Percentiles rank a stretch among this genome's conserved stretches.
phyloP scores from a whole-genome alignment of 2,113 vertebrate species.

The Reinhardtius hippoglossoides region DNA sequence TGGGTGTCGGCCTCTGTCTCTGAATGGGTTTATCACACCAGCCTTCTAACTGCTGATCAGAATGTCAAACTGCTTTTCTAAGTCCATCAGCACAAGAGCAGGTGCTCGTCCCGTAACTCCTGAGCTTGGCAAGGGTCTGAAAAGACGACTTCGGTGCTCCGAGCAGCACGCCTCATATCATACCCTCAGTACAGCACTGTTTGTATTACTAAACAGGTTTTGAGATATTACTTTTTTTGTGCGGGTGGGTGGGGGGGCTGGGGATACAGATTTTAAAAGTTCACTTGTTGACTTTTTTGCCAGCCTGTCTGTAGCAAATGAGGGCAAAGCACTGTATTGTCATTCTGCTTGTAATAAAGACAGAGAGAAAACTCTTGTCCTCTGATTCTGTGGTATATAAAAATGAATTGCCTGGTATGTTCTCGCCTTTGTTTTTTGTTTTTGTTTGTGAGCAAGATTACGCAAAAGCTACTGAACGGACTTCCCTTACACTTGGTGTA shows the following conservation, averaged over 20 bases:
- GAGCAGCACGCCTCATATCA: constrained; percentile 60
- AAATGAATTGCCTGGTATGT: no score
- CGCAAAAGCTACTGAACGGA: no score
- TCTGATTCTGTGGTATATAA: neutral
- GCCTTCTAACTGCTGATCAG: constrained; percentile 76
- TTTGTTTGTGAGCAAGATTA: neutral
- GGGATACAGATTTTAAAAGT: constrained; percentile 83
- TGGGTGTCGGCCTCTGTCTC: no score
- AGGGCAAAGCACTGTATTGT: constrained; percentile 84
- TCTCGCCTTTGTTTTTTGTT: neutral
- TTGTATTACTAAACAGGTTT: constrained; percentile 83
- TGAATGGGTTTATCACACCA: constrained; percentile 74
- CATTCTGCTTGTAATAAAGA: constrained; percentile 92
- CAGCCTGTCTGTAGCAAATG: constrained; percentile 86
- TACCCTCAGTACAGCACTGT: constrained; percentile 74
- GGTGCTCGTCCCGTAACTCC: constrained; percentile 67
- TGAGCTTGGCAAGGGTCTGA: constrained; percentile 67
- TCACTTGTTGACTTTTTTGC: constrained; percentile 86
- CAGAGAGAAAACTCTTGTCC: constrained; percentile 65
- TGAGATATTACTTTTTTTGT: constrained; percentile 75
- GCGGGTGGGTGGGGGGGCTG: constrained; percentile 51
- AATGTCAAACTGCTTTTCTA: constrained; percentile 79
- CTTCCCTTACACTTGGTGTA: no score
- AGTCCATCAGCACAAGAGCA: constrained; percentile 74
- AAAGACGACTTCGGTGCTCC: constrained; percentile 66